phyloP scores from a whole-genome alignment of 2,888 invertebrate genomes.

The Dynastes maya region DNA sequence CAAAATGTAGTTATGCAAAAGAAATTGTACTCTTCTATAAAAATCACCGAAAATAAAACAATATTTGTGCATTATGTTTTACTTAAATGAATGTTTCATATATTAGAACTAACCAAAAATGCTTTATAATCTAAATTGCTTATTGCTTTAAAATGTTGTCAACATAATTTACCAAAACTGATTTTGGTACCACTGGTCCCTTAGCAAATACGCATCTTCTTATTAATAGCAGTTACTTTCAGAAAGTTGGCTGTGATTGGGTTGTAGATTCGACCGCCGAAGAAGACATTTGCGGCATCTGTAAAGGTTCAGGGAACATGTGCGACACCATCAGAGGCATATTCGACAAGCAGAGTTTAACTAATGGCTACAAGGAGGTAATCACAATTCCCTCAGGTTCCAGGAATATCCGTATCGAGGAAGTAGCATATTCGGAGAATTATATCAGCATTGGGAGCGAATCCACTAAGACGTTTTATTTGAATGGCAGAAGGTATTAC shows the following conservation, averaged over 20 bases:
- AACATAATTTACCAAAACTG: too few species aligned
- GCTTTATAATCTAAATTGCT: too few species aligned
- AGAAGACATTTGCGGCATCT: slow-evolving; percentile 90
- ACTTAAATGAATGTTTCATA: too few species aligned
- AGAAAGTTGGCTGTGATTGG: slow-evolving; percentile 96
- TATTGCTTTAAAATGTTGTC: too few species aligned
- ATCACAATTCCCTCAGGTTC: slow-evolving; percentile 86
- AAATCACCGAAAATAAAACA: too few species aligned
- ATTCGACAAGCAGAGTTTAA: slow-evolving; percentile 71
- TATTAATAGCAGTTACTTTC: slow-evolving; percentile 61
- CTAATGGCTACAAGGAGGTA: slow-evolving; percentile 75
- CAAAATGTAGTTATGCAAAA: too few species aligned
- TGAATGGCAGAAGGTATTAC: slow-evolving; percentile 83
- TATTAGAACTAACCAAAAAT: too few species aligned
- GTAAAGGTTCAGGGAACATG: slow-evolving; percentile 87
- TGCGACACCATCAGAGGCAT: slow-evolving; percentile 81
- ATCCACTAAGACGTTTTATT: slow-evolving; percentile 80
- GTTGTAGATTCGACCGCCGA: slow-evolving; percentile 83
- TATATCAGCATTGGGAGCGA: slow-evolving; percentile 86
- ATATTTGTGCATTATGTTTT: too few species aligned
- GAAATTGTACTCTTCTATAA: too few species aligned
- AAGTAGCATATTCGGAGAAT: slow-evolving; percentile 83
- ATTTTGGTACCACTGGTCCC: slow-evolving; percentile 3
- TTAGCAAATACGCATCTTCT: slow-evolving; percentile 29
- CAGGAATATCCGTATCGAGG: slow-evolving; percentile 84